A percentile compares a stretch with the other conserved stretches of the same genome.
phyloP scores from a whole-genome alignment of 2,888 invertebrate species.

The Cremastinae sp. region DNA sequence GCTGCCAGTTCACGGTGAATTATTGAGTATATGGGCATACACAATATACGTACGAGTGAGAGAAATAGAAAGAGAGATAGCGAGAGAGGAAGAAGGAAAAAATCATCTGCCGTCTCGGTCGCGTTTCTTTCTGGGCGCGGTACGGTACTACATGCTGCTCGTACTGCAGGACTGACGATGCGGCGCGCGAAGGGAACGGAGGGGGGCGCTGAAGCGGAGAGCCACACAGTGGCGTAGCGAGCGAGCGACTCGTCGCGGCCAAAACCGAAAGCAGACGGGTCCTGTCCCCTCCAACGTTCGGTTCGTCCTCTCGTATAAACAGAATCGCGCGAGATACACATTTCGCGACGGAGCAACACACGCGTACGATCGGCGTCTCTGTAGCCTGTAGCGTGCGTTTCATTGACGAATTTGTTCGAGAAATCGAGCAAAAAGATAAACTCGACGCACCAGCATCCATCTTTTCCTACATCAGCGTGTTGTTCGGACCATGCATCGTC shows the following conservation, averaged over 20 bases:
- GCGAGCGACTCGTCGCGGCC: slow-evolving; percentile 20
- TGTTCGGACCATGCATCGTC: not conserved
- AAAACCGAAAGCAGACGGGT: slow-evolving; percentile 2
- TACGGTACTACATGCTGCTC: too few species aligned
- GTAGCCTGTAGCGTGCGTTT: not conserved
- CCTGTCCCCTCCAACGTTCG: not conserved
- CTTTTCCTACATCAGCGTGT: not conserved
- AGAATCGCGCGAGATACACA: slow-evolving; percentile 4
- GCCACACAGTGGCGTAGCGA: slow-evolving; percentile 71
- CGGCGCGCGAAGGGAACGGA: slow-evolving; percentile 58
- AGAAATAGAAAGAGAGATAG: slow-evolving; percentile 31
- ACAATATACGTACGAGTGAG: slow-evolving; percentile 68
- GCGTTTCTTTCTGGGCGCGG: slow-evolving; percentile 57
- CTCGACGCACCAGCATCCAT: not conserved
- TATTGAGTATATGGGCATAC: slow-evolving; percentile 64
- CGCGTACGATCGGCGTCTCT: not conserved
- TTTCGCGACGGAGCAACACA: not conserved
- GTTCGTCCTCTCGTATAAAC: slow-evolving; percentile 19
- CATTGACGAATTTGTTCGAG: slow-evolving; percentile 1
- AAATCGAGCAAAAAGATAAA: slow-evolving; percentile 8
- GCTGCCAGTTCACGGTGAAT: slow-evolving; percentile 65
- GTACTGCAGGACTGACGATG: slow-evolving; percentile 37
- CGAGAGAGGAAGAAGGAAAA: slow-evolving; percentile 21
- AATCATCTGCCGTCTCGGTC: slow-evolving; percentile 40
- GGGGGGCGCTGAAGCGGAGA: slow-evolving; percentile 59